Base-by-base conservation (phyloP, 92 coral and sea anemone species). In the Porites rus region DNA sequence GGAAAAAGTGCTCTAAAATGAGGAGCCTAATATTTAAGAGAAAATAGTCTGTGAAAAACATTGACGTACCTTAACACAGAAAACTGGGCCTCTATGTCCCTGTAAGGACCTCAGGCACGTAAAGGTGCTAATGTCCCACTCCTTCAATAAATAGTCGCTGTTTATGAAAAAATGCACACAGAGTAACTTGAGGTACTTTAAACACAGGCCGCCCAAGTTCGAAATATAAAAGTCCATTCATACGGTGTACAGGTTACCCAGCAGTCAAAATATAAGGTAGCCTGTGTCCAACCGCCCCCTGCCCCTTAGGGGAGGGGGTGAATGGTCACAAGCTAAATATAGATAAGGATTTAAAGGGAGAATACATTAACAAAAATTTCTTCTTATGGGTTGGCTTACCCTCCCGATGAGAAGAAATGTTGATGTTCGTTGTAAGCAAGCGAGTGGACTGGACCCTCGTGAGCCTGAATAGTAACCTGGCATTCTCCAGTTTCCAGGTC, bases 21-120 rank as follows among this genome's bases (percentile, higher is more conserved):
- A 38, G 46, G 5, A 38, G 46, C 46, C 46, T 38, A 38, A 4
- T 38, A 38, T 38, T 38, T 4, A 38, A 38, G 46, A 38, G 46
- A 38, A 38, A 38, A 38, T 38, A 38, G 46, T 38, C 46, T 38
- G 46, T 4, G 46, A 38, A 38, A 38, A 38, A 38, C 46, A 3
- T 38, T 38, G 46, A 38, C 46, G 46, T 82, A 97, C 99, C 98
- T 86, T 91, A 58, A 97, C 96, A 85, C 97, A 90, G 24, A 86
- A 82, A n/a, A 97, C 99, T 3, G 99, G 92, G 10, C 99, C 98
- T 73, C 76, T 90, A 84, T 97, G 99, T 75, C 99, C 99, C 84
- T 97, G 99, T 76, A 97, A 85, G 17, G 99, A 89, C 7, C 99
- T 86, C 56, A 97, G 88, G 79, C 98, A 97, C 22, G 99, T 95